Evolutionary conservation across 1,140 invertebrate genomes (phyloP).

Genomic region (Melipona quadrifasciata): DNA sequence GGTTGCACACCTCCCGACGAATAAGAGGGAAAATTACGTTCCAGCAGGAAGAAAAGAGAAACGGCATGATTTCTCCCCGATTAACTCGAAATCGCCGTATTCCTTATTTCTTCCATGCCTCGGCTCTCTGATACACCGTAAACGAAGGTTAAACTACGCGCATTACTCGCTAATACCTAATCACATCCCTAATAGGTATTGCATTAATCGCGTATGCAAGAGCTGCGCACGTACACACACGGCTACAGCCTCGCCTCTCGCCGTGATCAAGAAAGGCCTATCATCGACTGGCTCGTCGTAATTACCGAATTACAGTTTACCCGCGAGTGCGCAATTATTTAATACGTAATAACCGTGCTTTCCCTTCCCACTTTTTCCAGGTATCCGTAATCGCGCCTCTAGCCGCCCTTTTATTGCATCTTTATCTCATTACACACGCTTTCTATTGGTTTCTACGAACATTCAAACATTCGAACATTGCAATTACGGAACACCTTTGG

Average conservation of each 20-base stretch:
- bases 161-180: constrained; percentile 33
- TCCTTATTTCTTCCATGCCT: background rate
- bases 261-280: constrained; percentile 41
- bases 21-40: too few species aligned
- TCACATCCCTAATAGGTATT: constrained; percentile 42
- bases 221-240: constrained; percentile 5
- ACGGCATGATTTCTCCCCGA: too few species aligned
- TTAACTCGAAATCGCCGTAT: background rate
- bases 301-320: constrained; percentile 27
- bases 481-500: too few species aligned
- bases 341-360: background rate
- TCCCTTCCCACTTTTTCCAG: too few species aligned
- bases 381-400: too few species aligned
- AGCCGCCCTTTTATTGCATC: too few species aligned
- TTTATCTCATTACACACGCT: too few species aligned
- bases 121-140: background rate
- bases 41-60: too few species aligned
- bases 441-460: too few species aligned
- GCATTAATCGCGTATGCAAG: constrained; percentile 54
- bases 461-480: too few species aligned
- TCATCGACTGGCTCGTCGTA: constrained; percentile 39
- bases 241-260: constrained; percentile 27
- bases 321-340: constrained; percentile 34
- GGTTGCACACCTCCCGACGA: too few species aligned
- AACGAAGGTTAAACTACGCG: constrained; percentile 34